Base-by-base conservation (phyloP, 2,113 vertebrate genomes). In the Lampris megalopsis region DNA sequence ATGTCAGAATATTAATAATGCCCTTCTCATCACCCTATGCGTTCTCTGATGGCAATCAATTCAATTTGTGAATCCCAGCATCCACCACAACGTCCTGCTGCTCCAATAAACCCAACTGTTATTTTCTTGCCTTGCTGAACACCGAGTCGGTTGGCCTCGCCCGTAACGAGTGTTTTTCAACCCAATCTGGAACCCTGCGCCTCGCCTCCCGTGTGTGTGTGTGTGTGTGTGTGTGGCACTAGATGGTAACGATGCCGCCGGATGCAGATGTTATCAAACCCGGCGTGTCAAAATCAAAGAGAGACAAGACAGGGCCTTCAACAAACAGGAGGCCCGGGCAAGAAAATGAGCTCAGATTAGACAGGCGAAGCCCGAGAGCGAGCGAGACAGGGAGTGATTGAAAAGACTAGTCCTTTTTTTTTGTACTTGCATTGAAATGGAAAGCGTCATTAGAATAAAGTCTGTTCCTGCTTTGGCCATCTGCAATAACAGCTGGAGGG, bases 401-500 rank as follows among this genome's bases (percentile, higher is more conserved):
- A 57, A 71, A 56, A 76, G 47, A 63, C 42, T 5, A 10, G 36
- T 6, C 42, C 3, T 64, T 53, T 72, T 72, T 42, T 74, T 58
- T 41, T 72, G 57, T 49, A 42, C 74, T 68, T 79, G 45, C 43
- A 63, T 68, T 40, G 62, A 90, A 89, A 86, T 82, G 85, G 83
- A 91, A 81, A 57, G 81, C 77, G 70, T 75, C 84, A 82, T 86
- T 86, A 84, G 73, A 85, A 62, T 43, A 53, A 76, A 81, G 84
- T 78, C 54, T 59, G 78, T 73, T 82, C 69, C 81, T 72, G 82
- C 63, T 72, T 80, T 68, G 42, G 54, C 59, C 80, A 80, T 87
- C 79, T 87, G 84, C 69, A 86, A 38, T 47, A 79, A 86, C 91
- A 92, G 90, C 89, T 90, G 90, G 73, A 70, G 83, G 77, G 41